Base-by-base conservation (phyloP, 1,140 invertebrate species). In the Ooceraea biroi region DNA sequence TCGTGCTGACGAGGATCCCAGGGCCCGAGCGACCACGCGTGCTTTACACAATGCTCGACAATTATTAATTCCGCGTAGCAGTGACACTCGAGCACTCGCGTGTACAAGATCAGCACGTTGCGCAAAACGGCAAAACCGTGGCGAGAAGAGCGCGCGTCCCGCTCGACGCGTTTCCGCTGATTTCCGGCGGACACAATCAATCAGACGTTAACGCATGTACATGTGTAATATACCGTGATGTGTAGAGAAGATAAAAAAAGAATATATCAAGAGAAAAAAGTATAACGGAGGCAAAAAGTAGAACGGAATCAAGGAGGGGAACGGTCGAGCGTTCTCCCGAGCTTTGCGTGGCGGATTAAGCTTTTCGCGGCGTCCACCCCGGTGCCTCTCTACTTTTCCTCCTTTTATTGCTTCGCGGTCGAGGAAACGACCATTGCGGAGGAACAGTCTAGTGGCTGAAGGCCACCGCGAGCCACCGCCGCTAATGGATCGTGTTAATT, bases 361-460 rank as follows among this genome's bases (percentile, higher is more conserved):
- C 83, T 50, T 48, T 82, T 57, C 60, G 50, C 83, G 83, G 60
- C 25, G 36, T 65, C 25, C 27, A 25, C 17, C 8, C 8, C 61
- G 36, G 36, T 36, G 36, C 36, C 36, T 36, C 57, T 58, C 19
- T 36, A 7, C 36, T 17, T 73, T 87, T 55, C 72, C 72, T 84
- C 80, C 46, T 87, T 87, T 88, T 87, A 88, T 88, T 87, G 86
- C 85, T 88, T 88, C 63, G 48, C 69, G 66, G 72, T 58, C 86
- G 78, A 83, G 84, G 71, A 74, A 83, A 65, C 63, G 44, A 50
- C 60, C 57, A 19, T 73, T 58, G 52, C 14, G 76, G 52, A 36
- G 36, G 72, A 61, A 82, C 76, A 55, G 19, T 41, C 36, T 11
- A 22, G 17, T 57, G 50, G 65, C 48, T 63, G 63, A 41, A 12